Evolutionary conservation across 2,888 invertebrate genomes (phyloP).

Genomic region (Oegoconia quadripuncta): DNA sequence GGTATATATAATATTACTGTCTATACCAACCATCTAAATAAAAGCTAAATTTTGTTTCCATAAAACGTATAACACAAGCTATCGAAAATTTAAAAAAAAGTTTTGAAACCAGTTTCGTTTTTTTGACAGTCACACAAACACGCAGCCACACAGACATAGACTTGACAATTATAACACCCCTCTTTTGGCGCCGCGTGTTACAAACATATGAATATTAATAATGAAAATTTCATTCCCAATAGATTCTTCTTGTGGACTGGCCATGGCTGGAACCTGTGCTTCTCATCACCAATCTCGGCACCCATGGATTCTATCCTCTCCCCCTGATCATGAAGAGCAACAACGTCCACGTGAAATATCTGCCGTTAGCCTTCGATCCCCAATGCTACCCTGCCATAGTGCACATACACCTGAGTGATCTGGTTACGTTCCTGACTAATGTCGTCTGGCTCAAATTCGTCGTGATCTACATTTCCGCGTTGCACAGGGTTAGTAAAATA

Average conservation of each 20-base stretch:
- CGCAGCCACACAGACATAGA: too few species aligned
- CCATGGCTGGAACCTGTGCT: constrained; percentile 49
- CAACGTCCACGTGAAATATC: constrained; percentile 38
- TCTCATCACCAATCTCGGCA: constrained; percentile 53
- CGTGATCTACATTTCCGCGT: constrained; percentile 39
- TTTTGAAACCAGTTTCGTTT: too few species aligned
- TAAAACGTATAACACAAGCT: too few species aligned
- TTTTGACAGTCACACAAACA: too few species aligned
- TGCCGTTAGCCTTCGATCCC: constrained; percentile 28
- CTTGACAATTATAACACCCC: too few species aligned
- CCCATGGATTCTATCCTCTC: constrained; percentile 60
- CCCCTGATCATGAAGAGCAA: constrained; percentile 35
- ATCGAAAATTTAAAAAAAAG: too few species aligned
- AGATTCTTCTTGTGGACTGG: constrained; percentile 29
- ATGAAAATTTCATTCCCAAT: too few species aligned
- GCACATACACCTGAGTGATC: constrained; percentile 47
- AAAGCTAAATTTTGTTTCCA: too few species aligned
- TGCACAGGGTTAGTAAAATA: constrained; percentile 46
- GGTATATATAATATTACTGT: too few species aligned
- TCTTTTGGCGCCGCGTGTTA: too few species aligned
- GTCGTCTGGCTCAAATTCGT: constrained; percentile 57
- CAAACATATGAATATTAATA: too few species aligned
- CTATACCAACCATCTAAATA: too few species aligned
- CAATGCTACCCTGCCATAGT: constrained; percentile 59
- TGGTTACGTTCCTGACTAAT: constrained; percentile 52